Percentiles rank a stretch among this genome's conserved stretches.
Conservation (phyloP, 2,888 invertebrate species). For the Leptarthrus brevirostris region DNA sequence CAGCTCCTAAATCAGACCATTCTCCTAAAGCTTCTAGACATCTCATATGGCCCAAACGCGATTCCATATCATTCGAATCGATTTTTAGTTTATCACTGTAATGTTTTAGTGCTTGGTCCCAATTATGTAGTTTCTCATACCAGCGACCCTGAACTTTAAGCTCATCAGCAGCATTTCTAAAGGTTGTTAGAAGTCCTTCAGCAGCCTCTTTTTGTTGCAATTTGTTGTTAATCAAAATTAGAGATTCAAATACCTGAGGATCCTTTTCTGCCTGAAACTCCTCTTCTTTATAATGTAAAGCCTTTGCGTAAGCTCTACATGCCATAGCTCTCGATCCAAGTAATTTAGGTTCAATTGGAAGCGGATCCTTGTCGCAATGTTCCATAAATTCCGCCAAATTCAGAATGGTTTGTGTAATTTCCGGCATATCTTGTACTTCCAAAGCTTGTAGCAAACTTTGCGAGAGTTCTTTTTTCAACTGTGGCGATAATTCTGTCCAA, state of each 20-base stretch:
- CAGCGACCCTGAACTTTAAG: conserved; percentile 84
- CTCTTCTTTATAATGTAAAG: conserved; percentile 82
- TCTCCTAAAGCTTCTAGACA: conserved; percentile 96
- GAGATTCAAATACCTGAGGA: conserved; percentile 89
- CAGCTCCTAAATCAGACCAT: conserved; percentile 88
- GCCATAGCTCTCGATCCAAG: conserved; percentile 95
- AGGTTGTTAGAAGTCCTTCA: conserved; percentile 88
- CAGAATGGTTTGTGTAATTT: conserved; percentile 94
- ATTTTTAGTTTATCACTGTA: conserved; percentile 81
- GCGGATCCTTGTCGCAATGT: conserved; percentile 95
- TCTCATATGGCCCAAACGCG: conserved; percentile 92
- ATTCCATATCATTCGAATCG: conserved; percentile 78
- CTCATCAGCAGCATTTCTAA: conserved; percentile 76
- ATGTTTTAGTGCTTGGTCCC: conserved; percentile 93
- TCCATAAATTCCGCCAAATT: conserved; percentile 99
- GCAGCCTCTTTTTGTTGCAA: conserved; percentile 98
- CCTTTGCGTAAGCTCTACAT: conserved; percentile 81
- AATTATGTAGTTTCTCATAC: conserved; percentile 99
- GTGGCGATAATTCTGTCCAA: conserved; percentile 90
- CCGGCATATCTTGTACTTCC: conserved; percentile 92
- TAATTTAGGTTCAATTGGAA: conserved; percentile 88
- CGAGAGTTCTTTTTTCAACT: conserved; percentile 86
- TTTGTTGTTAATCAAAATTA: conserved; percentile 98
- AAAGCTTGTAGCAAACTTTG: conserved; percentile 89
- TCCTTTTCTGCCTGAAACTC: conserved; percentile 88